Base-by-base conservation (phyloP, 64 coral and sea anemone genomes). In the Acropora tenuis region DNA sequence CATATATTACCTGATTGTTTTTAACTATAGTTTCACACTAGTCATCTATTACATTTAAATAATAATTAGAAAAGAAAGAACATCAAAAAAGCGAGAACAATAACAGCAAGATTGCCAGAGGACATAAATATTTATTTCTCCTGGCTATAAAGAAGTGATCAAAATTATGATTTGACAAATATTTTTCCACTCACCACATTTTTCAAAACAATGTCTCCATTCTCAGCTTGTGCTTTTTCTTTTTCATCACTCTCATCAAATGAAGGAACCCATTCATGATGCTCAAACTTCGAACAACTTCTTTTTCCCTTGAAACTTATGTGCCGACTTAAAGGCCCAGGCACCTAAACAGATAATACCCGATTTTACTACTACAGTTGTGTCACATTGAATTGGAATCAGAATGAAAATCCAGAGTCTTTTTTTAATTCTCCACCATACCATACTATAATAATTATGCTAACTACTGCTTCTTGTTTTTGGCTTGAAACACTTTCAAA, bases 161-260 rank as follows among this genome's bases (percentile, higher is more conserved):
- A 63, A 13, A 13, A 11, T 13, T 63, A 15, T 15, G 30, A 30
- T 30, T 30, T 2, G 16, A 63, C 10, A 63, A 63, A 63, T 63
- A 15, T 63, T 63, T 79, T 83, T 83, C 5, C 41, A 44, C 90
- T 77, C 80, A 92, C 94, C 43, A 95, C 59, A 55, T 95, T 95
- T 40, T 89, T 95, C n/a, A 95, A 66, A 87, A 95, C 43, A 88
- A 95, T 88, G 89, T 65, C 94, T 43, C 86, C 83, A 85, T 85
- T 85, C 11, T 69, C 82, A 43, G 50, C 30, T 65, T 61, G 63
- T n/a, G 16, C 44, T 80, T 82, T 57, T 46, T 90, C 76, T 4
- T 77, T 47, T 45, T 90, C 66, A 4, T 77, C 75, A 45, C 7
- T 43, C 10, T 92, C 66, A 12, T 58, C 89, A 52, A 88, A 50